These are phyloP conservation scores for Vidua macroura DNA, from an alignment of 2,113 vertebrate species.

Conservation along the genomic window DNA sequence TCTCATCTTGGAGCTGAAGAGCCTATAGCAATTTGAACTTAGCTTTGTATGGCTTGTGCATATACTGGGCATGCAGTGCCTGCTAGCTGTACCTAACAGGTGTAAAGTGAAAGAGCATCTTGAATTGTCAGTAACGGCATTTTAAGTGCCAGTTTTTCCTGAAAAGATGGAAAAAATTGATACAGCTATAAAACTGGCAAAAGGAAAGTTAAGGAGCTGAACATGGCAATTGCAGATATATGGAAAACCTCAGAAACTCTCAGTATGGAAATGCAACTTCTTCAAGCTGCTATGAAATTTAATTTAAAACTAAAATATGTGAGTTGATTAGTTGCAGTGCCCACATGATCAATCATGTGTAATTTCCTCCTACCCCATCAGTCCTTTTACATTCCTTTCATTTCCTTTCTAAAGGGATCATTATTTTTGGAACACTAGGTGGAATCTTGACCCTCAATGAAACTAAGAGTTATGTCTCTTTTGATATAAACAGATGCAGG, in stretches of 20 bases:
- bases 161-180: background rate
- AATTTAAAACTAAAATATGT: background rate
- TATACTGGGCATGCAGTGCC: background rate
- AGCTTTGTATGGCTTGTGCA: background rate
- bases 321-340: background rate
- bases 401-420: background rate
- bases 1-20: background rate
- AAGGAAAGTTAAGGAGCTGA: background rate
- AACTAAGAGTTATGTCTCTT: background rate
- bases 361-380: background rate
- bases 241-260: conserved; percentile 2
- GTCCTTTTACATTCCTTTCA: background rate
- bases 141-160: background rate
- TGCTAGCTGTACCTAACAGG: background rate
- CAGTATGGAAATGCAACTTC: background rate
- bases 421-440: background rate
- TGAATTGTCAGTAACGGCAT: background rate
- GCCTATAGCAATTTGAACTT: background rate
- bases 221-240: background rate
- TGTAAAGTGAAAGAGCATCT: background rate
- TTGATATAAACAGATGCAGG: background rate
- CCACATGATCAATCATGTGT: background rate
- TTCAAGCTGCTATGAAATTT: background rate
- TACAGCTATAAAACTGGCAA: background rate
- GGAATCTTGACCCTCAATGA: background rate